phyloP scores from a whole-genome alignment of 2,113 vertebrate species.

The Eurypyga helias region DNA sequence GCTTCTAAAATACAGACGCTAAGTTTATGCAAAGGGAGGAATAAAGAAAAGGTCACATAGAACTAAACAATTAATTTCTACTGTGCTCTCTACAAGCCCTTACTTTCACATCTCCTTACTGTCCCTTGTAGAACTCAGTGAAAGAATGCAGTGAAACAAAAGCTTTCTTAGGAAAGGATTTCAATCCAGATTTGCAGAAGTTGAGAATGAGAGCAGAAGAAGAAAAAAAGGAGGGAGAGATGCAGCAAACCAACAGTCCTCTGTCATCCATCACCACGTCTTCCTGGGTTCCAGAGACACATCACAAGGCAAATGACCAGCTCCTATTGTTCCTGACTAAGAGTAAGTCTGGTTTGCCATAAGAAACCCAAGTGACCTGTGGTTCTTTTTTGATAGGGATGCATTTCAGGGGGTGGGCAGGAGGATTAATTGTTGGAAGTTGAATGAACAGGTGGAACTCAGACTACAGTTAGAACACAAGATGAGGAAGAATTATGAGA shows the following conservation, averaged over 20 bases:
- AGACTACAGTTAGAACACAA: background rate
- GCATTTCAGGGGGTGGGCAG: background rate
- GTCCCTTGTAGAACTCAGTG: background rate
- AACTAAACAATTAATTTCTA: background rate
- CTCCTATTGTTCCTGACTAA: conserved; percentile 1
- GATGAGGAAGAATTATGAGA: background rate
- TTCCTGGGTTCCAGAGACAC: background rate
- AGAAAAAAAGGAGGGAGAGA: background rate
- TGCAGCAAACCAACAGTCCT: background rate
- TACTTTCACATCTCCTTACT: background rate
- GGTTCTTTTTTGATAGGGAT: background rate
- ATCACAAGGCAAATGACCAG: background rate
- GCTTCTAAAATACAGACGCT: background rate
- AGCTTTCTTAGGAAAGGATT: background rate
- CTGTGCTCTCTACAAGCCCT: background rate
- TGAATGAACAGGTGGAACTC: background rate
- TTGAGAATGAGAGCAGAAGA: background rate
- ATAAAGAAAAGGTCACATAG: background rate
- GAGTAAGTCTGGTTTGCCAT: background rate
- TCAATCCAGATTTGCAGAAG: background rate
- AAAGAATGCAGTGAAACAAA: background rate
- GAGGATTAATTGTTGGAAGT: background rate
- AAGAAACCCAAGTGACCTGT: too few species aligned
- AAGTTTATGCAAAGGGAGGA: background rate
- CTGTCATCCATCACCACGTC: background rate